Percentiles rank a stretch among this genome's conserved stretches.
These are phyloP conservation scores for Andrena chrysosceles DNA, from an alignment of 2,888 invertebrate species.

Conservation along the genomic window DNA sequence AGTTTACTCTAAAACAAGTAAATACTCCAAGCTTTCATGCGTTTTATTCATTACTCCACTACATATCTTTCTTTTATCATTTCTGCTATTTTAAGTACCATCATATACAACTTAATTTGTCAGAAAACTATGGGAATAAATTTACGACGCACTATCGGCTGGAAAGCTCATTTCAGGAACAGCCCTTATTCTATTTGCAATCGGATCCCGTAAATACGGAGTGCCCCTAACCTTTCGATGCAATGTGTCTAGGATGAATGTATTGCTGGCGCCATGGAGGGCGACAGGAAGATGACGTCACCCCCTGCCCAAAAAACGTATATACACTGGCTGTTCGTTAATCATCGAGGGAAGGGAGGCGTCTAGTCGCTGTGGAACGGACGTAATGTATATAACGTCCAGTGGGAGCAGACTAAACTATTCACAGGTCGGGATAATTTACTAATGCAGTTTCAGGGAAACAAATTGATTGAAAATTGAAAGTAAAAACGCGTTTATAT, in stretches of 20 bases:
- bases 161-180: background rate
- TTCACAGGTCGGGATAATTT: background rate
- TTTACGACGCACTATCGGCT: background rate
- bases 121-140: background rate
- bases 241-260: slow-evolving; percentile 18
- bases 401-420: background rate
- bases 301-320: slow-evolving; percentile 34
- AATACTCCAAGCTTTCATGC: no score
- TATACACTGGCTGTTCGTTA: slow-evolving; percentile 33
- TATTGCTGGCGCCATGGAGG: slow-evolving; percentile 55
- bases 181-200: slow-evolving; percentile 41
- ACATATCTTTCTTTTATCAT: no score
- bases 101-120: background rate
- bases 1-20: no score
- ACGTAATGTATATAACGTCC: background rate
- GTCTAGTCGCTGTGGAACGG: slow-evolving; percentile 2
- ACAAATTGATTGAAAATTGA: no score
- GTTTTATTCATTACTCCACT: no score
- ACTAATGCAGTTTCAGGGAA: background rate
- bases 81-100: background rate
- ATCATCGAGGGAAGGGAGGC: slow-evolving; percentile 26
- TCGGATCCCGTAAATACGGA: slow-evolving; percentile 35
- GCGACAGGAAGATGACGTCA: slow-evolving; percentile 61
- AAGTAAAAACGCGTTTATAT: no score
- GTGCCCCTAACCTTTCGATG: slow-evolving; percentile 21